These are phyloP conservation scores for Tretioscincus oriximinensis DNA, from an alignment of 2,113 vertebrate species.

Conservation along the genomic window DNA sequence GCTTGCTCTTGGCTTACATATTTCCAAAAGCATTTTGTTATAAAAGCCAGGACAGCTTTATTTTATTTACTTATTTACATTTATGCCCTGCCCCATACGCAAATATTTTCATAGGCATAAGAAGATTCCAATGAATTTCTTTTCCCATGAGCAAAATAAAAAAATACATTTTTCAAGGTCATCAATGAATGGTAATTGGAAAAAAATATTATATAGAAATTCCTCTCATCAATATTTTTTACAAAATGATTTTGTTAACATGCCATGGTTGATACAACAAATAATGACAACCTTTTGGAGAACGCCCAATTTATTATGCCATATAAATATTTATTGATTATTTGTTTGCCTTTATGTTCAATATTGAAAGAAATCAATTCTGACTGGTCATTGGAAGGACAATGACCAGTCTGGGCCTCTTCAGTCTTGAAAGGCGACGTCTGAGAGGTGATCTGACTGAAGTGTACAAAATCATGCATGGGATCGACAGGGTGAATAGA, in stretches of 20 bases:
- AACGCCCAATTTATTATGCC: neutral
- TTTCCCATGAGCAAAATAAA: neutral
- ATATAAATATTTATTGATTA: neutral
- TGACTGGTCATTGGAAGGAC: too few relatives aligned
- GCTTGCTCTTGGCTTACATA: constrained; percentile 37
- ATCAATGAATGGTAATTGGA: neutral
- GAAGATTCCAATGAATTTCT: constrained; percentile 17
- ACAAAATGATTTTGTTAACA: neutral
- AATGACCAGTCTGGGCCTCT: too few relatives aligned
- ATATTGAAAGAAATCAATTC: too few relatives aligned
- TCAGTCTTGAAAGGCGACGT: too few relatives aligned
- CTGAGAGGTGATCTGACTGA: too few relatives aligned
- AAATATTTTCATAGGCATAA: neutral
- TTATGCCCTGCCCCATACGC: too few relatives aligned
- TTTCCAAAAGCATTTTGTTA: constrained; percentile 44
- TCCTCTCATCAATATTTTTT: neutral
- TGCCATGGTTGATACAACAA: neutral
- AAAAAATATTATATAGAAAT: fast-evolving
- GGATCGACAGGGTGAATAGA: too few relatives aligned
- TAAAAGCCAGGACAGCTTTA: constrained; percentile 29
- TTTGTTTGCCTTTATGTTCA: neutral
- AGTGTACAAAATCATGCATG: too few relatives aligned
- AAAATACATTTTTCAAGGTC: neutral
- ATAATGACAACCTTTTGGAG: neutral
- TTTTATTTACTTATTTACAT: too few relatives aligned